These are phyloP conservation scores for Pseudorasbora parva DNA, from an alignment of 2,113 vertebrate genomes.

Conservation along the genomic window DNA sequence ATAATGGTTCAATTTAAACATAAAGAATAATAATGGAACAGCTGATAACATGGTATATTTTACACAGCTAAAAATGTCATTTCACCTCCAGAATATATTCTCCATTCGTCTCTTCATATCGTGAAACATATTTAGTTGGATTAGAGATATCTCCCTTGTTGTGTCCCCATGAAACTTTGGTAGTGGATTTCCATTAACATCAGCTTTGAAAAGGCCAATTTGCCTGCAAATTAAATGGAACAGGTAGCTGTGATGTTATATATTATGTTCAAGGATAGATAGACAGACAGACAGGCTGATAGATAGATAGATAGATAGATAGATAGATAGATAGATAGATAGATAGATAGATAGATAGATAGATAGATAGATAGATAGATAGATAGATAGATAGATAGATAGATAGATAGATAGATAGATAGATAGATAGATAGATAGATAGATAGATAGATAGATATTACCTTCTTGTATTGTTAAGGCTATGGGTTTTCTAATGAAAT, in stretches of 20 bases:
- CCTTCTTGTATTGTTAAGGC: constrained; percentile 81
- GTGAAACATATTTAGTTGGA: constrained; percentile 76
- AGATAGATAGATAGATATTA: constrained; percentile 56
- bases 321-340: neutral
- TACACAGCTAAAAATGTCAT: neutral
- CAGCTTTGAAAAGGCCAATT: constrained; percentile 81
- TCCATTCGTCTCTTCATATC: constrained; percentile 63
- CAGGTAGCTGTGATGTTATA: neutral
- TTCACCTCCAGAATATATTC: constrained; percentile 84
- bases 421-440: no score
- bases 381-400: no score
- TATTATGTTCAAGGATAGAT: neutral
- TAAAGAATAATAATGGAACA: neutral
- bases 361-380: neutral
- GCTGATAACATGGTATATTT: neutral
- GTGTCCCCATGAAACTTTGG: constrained; percentile 82
- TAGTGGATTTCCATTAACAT: constrained; percentile 80
- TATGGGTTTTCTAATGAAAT: constrained; percentile 84
- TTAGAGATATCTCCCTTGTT: constrained; percentile 70
- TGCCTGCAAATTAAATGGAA: constrained; percentile 74
- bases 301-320: neutral
- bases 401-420: no score
- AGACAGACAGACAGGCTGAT: neutral
- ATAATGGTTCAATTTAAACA: neutral
- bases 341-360: neutral